Evolutionary conservation across 37 sponge, comb jelly and placozoan genomes (phyloP).

Genomic region (Geodia barretti): DNA sequence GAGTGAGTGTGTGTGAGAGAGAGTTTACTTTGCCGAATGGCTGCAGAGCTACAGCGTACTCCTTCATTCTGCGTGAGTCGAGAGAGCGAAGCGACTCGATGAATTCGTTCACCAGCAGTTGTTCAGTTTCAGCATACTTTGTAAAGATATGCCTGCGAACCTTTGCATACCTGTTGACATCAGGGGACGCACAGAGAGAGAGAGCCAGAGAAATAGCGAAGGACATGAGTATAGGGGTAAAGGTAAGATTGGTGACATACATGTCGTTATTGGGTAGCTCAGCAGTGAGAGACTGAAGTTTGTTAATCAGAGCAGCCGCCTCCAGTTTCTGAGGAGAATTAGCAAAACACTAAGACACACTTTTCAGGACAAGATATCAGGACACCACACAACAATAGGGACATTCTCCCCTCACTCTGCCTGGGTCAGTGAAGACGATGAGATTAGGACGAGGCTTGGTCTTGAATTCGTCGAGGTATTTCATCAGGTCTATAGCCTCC

Average conservation of each 20-base stretch:
- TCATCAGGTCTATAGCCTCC: conserved; percentile 77
- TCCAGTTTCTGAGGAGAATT: conserved; percentile 61
- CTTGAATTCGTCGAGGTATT: conserved; percentile 70
- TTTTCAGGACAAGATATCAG: background rate
- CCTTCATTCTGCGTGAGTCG: conserved; percentile 71
- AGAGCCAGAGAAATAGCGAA: background rate
- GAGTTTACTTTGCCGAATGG: conserved; percentile 40
- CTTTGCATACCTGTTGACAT: conserved; percentile 29
- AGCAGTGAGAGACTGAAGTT: conserved; percentile 57
- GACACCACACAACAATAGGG: no score
- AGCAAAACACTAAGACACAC: background rate
- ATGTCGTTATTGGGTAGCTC: conserved; percentile 56
- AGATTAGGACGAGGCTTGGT: conserved; percentile 14
- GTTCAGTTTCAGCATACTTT: conserved; percentile 70
- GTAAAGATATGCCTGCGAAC: conserved; percentile 44
- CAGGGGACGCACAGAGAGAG: no score
- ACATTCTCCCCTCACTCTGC: conserved; percentile 46
- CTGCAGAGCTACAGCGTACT: conserved; percentile 63
- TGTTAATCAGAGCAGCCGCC: conserved; percentile 79
- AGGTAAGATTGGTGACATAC: conserved; percentile 29
- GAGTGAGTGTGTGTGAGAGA: background rate
- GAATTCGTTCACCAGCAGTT: conserved; percentile 52
- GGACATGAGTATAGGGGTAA: background rate
- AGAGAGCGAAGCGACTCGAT: conserved; percentile 50
- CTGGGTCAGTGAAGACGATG: conserved; percentile 67